Base-by-base conservation (phyloP, 2,797 vertebrate species). In the Mus minutoides region DNA sequence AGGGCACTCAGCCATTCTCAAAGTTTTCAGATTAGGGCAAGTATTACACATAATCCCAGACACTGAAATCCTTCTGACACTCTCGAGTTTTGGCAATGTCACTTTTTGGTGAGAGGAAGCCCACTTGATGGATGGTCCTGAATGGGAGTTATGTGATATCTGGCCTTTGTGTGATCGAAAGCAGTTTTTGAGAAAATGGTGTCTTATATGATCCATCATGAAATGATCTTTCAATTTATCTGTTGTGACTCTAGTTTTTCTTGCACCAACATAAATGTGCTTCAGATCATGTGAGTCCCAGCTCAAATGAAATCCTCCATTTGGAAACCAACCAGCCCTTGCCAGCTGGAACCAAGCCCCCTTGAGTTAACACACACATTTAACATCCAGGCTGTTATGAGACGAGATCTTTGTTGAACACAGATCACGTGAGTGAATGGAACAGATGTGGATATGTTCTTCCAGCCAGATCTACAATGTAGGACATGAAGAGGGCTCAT, bases 121-220 rank as follows among this genome's bases (percentile, higher is more conserved):
- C 96, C 46, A 69, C 92, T 98, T 97, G 97, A 98, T 98, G 97
- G 96, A 98, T 34, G 97, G 91, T 92, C 96, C 95, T 97, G 92
- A 98, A 96, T 92, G 97, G 97, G 97, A 98, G 93, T 97, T 96
- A 97, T 96, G 95, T 97, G 97, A 97, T 97, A 97, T 97, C 94
- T 97, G 90, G 82, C 95, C 97, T 98, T 97, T 97, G 88, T 93
- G 13, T 96, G 98, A 98, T 88, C 97, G 6, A 94, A 98, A 98
- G 92, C 46, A 58, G 95, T 97, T 97, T 97, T 93, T 87, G 29
- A 52, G 92, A 90, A 96, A 96, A 94, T 11, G 64, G 40, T 95
- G 95, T 97, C 94, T 96, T 92, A 87, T 95, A 97, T 96, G 97
- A 96, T 96, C 85, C 16, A 14, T 56, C 93, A 96, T 95, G 91